Evolutionary conservation across 2,113 vertebrate genomes (phyloP).

Genomic region (Nothoprocta perdicaria): DNA sequence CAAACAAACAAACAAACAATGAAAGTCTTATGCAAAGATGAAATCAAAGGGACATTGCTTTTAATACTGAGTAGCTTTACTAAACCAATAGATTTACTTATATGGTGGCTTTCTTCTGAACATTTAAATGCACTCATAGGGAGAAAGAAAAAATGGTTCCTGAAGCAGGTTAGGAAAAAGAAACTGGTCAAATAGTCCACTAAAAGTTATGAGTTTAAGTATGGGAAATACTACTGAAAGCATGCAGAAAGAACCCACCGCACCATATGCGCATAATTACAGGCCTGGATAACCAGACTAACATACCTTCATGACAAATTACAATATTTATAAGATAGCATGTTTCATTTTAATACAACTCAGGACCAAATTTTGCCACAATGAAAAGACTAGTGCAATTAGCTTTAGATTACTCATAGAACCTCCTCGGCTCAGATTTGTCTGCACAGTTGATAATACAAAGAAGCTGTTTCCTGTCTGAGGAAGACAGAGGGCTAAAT

Average conservation of each 20-base stretch:
- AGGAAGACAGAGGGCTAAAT: not conserved
- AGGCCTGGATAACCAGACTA: not conserved
- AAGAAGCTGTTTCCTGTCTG: not conserved
- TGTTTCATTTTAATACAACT: not conserved
- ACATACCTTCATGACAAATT: not conserved
- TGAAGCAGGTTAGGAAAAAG: not conserved
- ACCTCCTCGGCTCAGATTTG: not conserved
- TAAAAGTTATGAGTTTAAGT: not conserved
- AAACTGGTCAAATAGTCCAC: too few relatives aligned
- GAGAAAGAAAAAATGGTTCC: not conserved
- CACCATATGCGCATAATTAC: too few relatives aligned
- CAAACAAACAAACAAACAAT: rapidly evolving
- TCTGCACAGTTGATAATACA: not conserved
- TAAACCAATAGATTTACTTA: not conserved
- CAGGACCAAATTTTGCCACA: not conserved
- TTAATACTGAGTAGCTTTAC: not conserved
- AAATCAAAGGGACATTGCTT: not conserved
- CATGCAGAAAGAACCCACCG: not conserved
- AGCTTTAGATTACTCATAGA: not conserved
- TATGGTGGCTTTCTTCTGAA: not conserved
- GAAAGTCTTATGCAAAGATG: not conserved
- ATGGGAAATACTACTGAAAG: not conserved
- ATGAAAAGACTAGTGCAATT: rapidly evolving
- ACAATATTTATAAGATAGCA: not conserved
- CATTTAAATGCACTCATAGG: not conserved